Percentiles rank a stretch among this genome's conserved stretches.
Conservation (phyloP, 1,140 invertebrate species). For the Archegozetes longisetosus region DNA sequence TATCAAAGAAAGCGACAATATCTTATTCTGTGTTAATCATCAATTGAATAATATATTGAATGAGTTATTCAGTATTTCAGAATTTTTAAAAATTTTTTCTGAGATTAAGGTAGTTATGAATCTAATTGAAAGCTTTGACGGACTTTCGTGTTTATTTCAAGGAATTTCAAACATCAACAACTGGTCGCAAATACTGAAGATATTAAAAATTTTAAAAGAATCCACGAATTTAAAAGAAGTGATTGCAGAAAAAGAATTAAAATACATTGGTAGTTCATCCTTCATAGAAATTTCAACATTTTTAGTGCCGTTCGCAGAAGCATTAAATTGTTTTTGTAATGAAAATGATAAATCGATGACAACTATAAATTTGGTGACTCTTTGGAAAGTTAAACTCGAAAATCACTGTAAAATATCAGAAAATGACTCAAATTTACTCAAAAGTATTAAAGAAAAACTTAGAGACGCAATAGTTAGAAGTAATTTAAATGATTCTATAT, state of each 20-base stretch:
- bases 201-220: background rate
- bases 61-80: background rate
- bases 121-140: background rate
- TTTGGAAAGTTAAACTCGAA: constrained; percentile 2
- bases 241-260: background rate
- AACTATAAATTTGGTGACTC: background rate
- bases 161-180: background rate
- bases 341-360: background rate
- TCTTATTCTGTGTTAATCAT: background rate
- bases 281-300: background rate
- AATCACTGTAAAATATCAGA: background rate
- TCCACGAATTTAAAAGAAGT: background rate
- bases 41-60: background rate
- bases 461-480: background rate
- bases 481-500: background rate
- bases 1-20: background rate
- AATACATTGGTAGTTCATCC: background rate
- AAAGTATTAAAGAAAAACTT: background rate
- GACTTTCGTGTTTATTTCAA: background rate
- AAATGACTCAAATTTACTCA: background rate
- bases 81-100: background rate
- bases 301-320: background rate
- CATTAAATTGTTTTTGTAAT: background rate
- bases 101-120: background rate
- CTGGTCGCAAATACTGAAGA: background rate